Base-by-base conservation (phyloP, 2,888 invertebrate species). In the Chymomyza amoena region DNA sequence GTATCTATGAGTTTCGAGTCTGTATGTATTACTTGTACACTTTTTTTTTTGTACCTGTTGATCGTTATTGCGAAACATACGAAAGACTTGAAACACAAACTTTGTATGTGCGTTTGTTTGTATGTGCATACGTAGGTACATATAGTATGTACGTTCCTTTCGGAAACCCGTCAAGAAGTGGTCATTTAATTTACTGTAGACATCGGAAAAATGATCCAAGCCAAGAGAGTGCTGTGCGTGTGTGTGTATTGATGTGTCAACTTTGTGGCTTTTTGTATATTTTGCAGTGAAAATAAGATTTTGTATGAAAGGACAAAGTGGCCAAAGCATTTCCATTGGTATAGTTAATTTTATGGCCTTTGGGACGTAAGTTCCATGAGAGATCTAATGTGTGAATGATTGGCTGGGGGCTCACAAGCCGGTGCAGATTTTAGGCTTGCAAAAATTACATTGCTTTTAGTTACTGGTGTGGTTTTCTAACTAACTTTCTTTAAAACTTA, bases 31-130 rank as follows among this genome's bases (percentile, higher is more conserved):
- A 18, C 72, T 66, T 67, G 68, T 69, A 50, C 54, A 67, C 32
- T 9, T 32, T 32, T 32, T 32, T 61, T 52, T 54, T 28, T 36
- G 39, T 67, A 45, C 61, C 36, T 67, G 39, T 16, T 70, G 72
- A 69, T 70, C 79, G 69, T 77, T 70, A 69, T 72, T 76, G 64
- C 76, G 78, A 66, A 76, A 65, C 73, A 79, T 76, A 79, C 76
- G 76, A 73, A 78, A 45, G 73, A 78, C 76, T 78, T 76, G 76
- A 79, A 78, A 73, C 79, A 79, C 76, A 76, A 79, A 78, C 73
- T 79, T 75, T 59, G 57, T 70, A 66, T 61, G 61, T 28, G 36
- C 25, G 57, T 57, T 25, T 67, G 61, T 50, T 51, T 61, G 50
- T 66, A 28, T 16, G 13, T 66, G 20, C 13, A n/a, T 45, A 51